Conservation (phyloP, 2,888 invertebrate genomes). For the Caenorhabditis sinica region DNA sequence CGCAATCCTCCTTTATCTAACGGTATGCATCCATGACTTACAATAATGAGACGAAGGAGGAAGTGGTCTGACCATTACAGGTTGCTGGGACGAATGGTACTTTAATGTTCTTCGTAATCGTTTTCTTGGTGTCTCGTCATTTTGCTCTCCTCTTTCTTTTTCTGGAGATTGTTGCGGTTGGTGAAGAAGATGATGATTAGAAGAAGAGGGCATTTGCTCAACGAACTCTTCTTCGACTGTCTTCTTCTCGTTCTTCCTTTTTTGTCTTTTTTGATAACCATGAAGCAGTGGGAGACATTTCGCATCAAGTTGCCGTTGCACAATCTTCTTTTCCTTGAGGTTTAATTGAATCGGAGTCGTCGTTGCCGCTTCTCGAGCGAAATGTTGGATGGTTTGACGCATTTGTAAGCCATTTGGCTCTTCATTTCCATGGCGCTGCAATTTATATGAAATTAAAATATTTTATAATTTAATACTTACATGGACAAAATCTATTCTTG, state of each 20-base stretch:
- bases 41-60: slow-evolving; percentile 26
- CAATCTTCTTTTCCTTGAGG: slow-evolving; percentile 28
- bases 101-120: not conserved
- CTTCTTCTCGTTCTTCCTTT: slow-evolving; percentile 18
- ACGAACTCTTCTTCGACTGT: not conserved
- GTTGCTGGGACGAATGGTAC: not conserved
- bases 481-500: slow-evolving; percentile 53
- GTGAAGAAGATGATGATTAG: not conserved
- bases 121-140: not conserved
- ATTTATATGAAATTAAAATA: not conserved
- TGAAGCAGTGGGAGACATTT: slow-evolving; percentile 46
- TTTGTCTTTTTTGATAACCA: slow-evolving; percentile 19
- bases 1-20: no score
- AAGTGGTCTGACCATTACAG: slow-evolving; percentile 17
- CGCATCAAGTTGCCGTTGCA: slow-evolving; percentile 37
- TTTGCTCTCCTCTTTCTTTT: not conserved
- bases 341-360: slow-evolving; percentile 39
- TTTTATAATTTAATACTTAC: slow-evolving; percentile 17
- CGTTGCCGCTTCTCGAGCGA: slow-evolving; percentile 42
- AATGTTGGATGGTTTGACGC: slow-evolving; percentile 40
- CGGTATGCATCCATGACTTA: no score
- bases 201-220: not conserved
- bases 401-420: slow-evolving; percentile 8
- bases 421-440: slow-evolving; percentile 47
- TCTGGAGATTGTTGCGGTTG: not conserved